Evolutionary conservation across 2,113 vertebrate genomes (phyloP).

Genomic region (Argyrosomus japonicus): DNA sequence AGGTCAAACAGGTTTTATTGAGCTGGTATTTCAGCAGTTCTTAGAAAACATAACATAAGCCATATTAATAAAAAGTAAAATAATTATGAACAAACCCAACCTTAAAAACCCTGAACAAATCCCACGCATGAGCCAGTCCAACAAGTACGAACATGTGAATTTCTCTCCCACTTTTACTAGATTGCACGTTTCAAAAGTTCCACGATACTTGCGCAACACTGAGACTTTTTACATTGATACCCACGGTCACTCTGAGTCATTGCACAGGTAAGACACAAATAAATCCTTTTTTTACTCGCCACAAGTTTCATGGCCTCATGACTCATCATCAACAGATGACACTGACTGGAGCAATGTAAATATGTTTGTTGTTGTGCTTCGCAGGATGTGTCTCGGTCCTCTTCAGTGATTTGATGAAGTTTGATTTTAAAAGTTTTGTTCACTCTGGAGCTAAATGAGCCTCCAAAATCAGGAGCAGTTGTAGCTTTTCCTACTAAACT

Average conservation of each 20-base stretch:
- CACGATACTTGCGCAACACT: constrained; percentile 33
- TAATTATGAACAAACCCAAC: not conserved
- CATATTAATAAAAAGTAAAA: no score
- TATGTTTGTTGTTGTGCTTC: not conserved
- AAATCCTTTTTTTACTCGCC: constrained; percentile 1
- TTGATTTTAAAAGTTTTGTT: not conserved
- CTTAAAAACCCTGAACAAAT: not conserved
- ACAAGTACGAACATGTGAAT: constrained; percentile 14
- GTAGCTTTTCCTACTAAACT: not conserved
- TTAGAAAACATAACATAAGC: constrained; percentile 1
- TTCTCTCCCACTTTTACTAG: not conserved
- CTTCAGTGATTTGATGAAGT: not conserved
- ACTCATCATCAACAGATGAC: constrained; percentile 55
- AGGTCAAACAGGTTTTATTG: constrained; percentile 58
- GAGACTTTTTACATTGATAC: constrained; percentile 50
- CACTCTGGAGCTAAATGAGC: no score
- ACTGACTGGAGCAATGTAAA: not conserved
- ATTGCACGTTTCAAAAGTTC: not conserved
- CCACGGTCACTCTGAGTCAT: constrained; percentile 55
- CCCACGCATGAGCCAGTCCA: not conserved
- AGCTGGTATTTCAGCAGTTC: not conserved
- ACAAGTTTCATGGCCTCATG: constrained; percentile 26
- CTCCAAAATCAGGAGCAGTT: not conserved
- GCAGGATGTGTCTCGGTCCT: constrained; percentile 6
- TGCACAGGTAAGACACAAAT: not conserved